phyloP scores from a whole-genome alignment of 2,113 vertebrate species.

The Daphoenositta chrysoptera region DNA sequence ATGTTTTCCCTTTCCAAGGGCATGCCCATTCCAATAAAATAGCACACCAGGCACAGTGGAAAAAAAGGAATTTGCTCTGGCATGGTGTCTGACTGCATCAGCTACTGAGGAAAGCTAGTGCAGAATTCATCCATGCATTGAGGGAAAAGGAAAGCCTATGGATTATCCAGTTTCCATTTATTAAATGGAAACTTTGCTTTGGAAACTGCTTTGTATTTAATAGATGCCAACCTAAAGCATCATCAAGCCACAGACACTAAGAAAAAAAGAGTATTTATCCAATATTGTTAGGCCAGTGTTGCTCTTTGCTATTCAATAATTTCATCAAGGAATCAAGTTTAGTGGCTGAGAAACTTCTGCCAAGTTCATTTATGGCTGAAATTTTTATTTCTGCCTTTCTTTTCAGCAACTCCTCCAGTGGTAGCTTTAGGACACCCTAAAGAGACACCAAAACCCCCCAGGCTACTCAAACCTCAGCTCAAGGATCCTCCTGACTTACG shows the following conservation, averaged over 20 bases:
- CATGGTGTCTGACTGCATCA: slow-evolving; percentile 67
- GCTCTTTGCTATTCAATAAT: neutral
- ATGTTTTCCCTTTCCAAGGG: slow-evolving; percentile 26
- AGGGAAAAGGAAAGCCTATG: neutral
- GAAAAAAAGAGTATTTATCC: neutral
- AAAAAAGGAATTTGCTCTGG: slow-evolving; percentile 43
- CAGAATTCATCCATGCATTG: slow-evolving; percentile 66
- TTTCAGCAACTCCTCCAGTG: neutral
- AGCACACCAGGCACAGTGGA: neutral
- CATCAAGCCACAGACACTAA: neutral
- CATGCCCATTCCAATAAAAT: neutral
- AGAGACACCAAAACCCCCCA: neutral
- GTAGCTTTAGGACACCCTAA: neutral
- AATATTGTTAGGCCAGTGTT: neutral
- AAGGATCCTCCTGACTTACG: slow-evolving; percentile 72
- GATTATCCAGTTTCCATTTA: neutral
- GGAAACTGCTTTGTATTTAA: neutral
- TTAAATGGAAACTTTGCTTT: too few species aligned
- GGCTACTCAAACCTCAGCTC: neutral
- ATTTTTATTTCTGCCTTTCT: neutral
- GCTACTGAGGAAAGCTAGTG: slow-evolving; percentile 51
- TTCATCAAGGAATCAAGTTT: neutral
- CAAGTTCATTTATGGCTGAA: neutral
- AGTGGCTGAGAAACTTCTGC: neutral
- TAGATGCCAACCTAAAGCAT: neutral